Conservation (phyloP, 2,797 vertebrate genomes). For the Cyclopterus lumpus region DNA sequence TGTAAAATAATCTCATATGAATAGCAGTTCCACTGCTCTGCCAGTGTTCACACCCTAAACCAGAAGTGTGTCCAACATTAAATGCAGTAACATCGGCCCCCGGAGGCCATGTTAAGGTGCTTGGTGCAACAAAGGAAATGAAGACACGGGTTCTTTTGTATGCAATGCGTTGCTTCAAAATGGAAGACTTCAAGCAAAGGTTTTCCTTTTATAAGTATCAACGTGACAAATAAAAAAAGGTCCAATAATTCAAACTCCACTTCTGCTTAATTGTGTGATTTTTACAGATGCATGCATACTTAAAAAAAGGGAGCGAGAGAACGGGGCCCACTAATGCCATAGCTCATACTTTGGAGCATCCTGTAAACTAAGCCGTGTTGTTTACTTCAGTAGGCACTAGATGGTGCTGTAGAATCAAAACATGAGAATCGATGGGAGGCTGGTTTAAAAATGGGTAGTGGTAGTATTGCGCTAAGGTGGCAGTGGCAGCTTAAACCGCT, state of each 20-base stretch:
- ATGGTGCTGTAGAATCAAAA: slow-evolving; percentile 28
- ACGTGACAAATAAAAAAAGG: not conserved
- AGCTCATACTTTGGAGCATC: not conserved
- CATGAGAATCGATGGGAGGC: not conserved
- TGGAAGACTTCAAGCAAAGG: not conserved
- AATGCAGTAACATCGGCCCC: not conserved
- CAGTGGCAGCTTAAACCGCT: not conserved
- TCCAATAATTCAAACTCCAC: not conserved
- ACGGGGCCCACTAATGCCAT: not conserved
- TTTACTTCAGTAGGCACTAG: slow-evolving; percentile 29
- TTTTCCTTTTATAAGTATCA: not conserved
- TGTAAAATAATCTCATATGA: not conserved
- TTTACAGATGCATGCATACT: not conserved
- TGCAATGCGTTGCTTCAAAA: slow-evolving; percentile 30
- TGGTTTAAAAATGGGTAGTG: accelerated
- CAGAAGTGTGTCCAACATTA: not conserved
- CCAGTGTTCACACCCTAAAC: not conserved
- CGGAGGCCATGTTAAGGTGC: slow-evolving; percentile 37
- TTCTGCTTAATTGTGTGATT: not conserved
- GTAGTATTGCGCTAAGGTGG: not conserved
- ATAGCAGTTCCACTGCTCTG: not conserved
- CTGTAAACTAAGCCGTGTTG: not conserved
- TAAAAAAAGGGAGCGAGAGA: not conserved
- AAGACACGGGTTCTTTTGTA: slow-evolving; percentile 24
- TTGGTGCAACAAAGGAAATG: slow-evolving; percentile 75